A percentile compares a stretch with the other conserved stretches of the same genome.
These are phyloP conservation scores for Psittacula echo DNA, from an alignment of 2,797 vertebrate species.

Conservation along the genomic window DNA sequence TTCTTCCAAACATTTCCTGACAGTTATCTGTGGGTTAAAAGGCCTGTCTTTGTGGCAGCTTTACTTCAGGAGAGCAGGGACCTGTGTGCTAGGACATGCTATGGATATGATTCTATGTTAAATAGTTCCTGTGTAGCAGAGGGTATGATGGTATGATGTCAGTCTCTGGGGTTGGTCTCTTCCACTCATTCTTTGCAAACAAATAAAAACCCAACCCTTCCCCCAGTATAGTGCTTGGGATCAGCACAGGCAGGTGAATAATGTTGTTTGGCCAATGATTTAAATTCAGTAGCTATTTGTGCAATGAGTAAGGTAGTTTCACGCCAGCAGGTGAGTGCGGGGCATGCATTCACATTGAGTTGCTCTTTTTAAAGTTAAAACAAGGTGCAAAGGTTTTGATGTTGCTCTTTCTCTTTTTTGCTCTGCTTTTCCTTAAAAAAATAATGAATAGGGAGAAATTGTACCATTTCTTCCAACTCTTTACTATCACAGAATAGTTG, in stretches of 20 bases:
- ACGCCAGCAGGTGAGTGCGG: not conserved
- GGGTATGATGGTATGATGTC: not conserved
- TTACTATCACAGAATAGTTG: not conserved
- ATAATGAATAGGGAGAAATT: not conserved
- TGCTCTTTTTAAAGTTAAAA: not conserved
- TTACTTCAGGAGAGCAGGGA: not conserved
- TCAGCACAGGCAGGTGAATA: not conserved
- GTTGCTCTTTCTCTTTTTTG: not conserved
- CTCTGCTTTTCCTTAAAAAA: not conserved
- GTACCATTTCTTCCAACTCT: not conserved
- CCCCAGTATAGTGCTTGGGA: not conserved
- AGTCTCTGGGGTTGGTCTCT: not conserved
- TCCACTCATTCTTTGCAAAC: not conserved
- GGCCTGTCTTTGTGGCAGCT: not conserved
- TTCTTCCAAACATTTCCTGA: not conserved
- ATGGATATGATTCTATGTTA: not conserved
- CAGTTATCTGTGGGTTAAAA: not conserved
- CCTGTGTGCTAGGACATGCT: no score
- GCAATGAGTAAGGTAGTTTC: not conserved
- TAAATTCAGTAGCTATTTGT: not conserved
- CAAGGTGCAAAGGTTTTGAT: not conserved
- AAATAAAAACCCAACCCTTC: not conserved
- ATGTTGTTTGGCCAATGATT: not conserved
- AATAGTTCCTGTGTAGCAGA: not conserved
- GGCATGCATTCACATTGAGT: not conserved